These are phyloP conservation scores for Orientallactaga bullata DNA, from an alignment of 2,113 vertebrate genomes.

Conservation along the genomic window DNA sequence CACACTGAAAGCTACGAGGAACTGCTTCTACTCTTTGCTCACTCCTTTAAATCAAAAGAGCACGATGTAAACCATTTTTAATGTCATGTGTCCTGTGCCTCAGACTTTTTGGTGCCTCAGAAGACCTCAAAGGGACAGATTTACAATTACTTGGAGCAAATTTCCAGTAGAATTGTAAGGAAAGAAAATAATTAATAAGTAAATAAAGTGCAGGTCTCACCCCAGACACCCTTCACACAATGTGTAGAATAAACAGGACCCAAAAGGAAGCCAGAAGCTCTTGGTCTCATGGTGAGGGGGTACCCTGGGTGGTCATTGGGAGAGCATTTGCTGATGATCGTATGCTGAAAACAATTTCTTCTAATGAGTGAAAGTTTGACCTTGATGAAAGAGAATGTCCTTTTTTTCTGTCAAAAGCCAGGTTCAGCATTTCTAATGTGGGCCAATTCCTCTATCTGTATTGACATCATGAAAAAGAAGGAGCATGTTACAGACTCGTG, in stretches of 20 bases:
- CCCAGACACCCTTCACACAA: too few relatives aligned
- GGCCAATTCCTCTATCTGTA: not conserved
- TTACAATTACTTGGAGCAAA: constrained; percentile 65
- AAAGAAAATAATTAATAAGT: constrained; percentile 51
- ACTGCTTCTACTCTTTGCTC: constrained; percentile 20
- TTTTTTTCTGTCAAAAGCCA: constrained; percentile 2
- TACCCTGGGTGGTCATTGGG: too few relatives aligned
- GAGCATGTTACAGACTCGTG: not conserved
- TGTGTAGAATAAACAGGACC: too few relatives aligned
- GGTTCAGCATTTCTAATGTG: not conserved
- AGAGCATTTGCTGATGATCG: too few relatives aligned
- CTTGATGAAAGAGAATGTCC: not conserved
- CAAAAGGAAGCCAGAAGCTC: too few relatives aligned
- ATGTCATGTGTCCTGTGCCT: constrained; percentile 54
- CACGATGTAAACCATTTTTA: constrained; percentile 59
- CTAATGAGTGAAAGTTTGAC: not conserved
- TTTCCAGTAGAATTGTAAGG: constrained; percentile 55
- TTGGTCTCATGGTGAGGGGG: too few relatives aligned
- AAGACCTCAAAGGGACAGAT: constrained; percentile 64
- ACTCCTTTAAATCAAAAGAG: constrained; percentile 68
- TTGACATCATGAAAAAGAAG: not conserved
- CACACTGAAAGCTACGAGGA: constrained; percentile 31
- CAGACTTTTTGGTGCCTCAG: constrained; percentile 39
- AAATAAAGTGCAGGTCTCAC: too few relatives aligned
- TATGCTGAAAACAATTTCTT: not conserved